These are phyloP conservation scores for Hippoglossus stenolepis DNA, from an alignment of 2,113 vertebrate genomes.

Conservation along the genomic window DNA sequence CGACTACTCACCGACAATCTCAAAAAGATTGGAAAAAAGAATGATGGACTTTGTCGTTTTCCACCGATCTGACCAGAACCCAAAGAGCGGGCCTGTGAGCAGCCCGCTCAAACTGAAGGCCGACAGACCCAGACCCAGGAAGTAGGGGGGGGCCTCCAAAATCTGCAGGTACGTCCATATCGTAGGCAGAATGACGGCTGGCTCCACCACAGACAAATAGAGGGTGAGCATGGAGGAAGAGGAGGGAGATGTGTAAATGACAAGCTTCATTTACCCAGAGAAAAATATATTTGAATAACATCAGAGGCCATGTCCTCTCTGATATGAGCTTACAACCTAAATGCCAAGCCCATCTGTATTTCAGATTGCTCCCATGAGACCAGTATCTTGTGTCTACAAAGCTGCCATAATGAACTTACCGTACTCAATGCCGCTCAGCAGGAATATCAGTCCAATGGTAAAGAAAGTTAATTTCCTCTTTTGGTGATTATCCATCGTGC, in stretches of 20 bases:
- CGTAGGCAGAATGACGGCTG: constrained; percentile 88
- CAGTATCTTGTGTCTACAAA: constrained; percentile 31
- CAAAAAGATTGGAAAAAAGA: constrained; percentile 86
- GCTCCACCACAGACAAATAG: not conserved
- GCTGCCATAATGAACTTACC: constrained; percentile 75
- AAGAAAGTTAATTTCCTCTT: constrained; percentile 82
- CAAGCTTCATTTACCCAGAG: constrained; percentile 14
- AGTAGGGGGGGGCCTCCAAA: constrained; percentile 85
- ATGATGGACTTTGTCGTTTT: constrained; percentile 83
- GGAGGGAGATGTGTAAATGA: constrained; percentile 1
- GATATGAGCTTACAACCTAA: constrained; percentile 24
- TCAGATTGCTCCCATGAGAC: constrained; percentile 27
- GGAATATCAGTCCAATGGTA: constrained; percentile 85
- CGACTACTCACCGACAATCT: constrained; percentile 83
- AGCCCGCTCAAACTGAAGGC: constrained; percentile 87
- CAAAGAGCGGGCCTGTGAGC: constrained; percentile 84
- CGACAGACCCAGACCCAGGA: constrained; percentile 85
- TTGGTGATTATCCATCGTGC: constrained; percentile 76
- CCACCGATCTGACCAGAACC: constrained; percentile 84
- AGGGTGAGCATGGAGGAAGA: not conserved
- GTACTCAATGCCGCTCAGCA: constrained; percentile 87
- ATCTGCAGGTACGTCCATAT: constrained; percentile 88
- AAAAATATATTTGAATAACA: constrained; percentile 27
- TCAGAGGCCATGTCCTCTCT: constrained; percentile 6
- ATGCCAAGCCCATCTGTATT: constrained; percentile 22